Conservation (phyloP, 1,140 invertebrate species). For the Heliothis virescens region DNA sequence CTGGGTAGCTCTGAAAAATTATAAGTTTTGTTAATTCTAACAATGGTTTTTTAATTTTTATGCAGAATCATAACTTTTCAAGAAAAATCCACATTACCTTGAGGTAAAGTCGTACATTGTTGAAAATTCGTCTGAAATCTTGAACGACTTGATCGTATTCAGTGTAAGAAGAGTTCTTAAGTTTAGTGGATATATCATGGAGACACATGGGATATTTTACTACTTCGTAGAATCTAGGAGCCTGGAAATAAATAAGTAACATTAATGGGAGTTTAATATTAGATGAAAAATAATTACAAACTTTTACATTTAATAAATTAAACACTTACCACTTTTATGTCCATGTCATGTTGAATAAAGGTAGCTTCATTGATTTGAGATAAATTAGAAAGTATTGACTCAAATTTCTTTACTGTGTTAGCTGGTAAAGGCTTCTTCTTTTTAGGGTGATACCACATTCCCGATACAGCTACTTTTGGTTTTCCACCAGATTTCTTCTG, state of each 20-base stretch:
- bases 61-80: not conserved
- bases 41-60: not conserved
- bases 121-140: constrained; percentile 83
- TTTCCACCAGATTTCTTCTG: constrained; percentile 73
- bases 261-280: not conserved
- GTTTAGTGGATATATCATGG: constrained; percentile 80
- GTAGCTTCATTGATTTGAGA: constrained; percentile 74
- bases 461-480: constrained; percentile 70
- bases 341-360: constrained; percentile 82
- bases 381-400: constrained; percentile 72
- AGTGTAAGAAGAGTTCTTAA: constrained; percentile 79
- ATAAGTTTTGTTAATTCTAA: constrained; percentile 29
- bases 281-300: not conserved
- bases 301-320: constrained; percentile 2
- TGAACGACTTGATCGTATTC: constrained; percentile 82
- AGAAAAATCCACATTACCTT: constrained; percentile 69
- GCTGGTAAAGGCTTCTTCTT: constrained; percentile 81
- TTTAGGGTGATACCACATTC: constrained; percentile 82
- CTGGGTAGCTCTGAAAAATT: constrained; percentile 74
- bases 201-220: constrained; percentile 84
- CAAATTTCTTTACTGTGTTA: constrained; percentile 78
- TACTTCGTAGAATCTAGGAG: constrained; percentile 83
- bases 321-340: constrained; percentile 78
- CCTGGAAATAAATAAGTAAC: constrained; percentile 63
- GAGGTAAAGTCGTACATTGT: constrained; percentile 81